phyloP scores from a whole-genome alignment of 2,888 invertebrate species.

The Heliconius erato region DNA sequence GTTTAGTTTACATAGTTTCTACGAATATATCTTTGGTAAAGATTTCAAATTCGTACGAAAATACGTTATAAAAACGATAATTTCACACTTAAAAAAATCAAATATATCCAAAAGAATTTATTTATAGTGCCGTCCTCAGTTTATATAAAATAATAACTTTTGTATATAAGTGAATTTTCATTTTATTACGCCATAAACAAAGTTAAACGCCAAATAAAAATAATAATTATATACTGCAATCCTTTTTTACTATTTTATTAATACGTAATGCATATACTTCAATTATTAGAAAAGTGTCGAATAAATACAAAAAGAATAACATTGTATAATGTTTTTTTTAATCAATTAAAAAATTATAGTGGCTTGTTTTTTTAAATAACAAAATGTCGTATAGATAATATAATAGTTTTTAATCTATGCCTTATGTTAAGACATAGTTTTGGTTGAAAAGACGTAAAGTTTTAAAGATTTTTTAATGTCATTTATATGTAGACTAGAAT shows the following conservation, averaged over 20 bases:
- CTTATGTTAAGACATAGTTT: conserved; percentile 27
- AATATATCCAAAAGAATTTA: neutral
- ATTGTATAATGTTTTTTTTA: neutral
- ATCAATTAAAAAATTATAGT: neutral
- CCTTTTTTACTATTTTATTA: neutral
- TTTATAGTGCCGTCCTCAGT: conserved; percentile 11
- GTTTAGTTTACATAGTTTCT: neutral
- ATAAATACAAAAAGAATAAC: neutral
- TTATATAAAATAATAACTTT: neutral
- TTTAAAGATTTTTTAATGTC: neutral
- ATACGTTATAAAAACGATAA: neutral
- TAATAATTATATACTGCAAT: neutral
- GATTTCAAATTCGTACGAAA: neutral
- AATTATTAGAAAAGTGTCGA: neutral
- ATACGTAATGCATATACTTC: too few relatives aligned
- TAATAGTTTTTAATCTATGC: conserved; percentile 4
- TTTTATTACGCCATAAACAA: conserved; percentile 1
- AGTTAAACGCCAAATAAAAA: conserved; percentile 8
- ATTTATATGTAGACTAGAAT: neutral
- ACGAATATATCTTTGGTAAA: neutral
- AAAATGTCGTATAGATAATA: conserved; percentile 8
- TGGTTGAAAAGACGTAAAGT: neutral
- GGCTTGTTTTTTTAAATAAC: conserved; percentile 7
- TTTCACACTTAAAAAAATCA: neutral
- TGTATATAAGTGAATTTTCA: neutral